phyloP scores from a whole-genome alignment of 1,140 invertebrate species.

The Helicoverpa zea region DNA sequence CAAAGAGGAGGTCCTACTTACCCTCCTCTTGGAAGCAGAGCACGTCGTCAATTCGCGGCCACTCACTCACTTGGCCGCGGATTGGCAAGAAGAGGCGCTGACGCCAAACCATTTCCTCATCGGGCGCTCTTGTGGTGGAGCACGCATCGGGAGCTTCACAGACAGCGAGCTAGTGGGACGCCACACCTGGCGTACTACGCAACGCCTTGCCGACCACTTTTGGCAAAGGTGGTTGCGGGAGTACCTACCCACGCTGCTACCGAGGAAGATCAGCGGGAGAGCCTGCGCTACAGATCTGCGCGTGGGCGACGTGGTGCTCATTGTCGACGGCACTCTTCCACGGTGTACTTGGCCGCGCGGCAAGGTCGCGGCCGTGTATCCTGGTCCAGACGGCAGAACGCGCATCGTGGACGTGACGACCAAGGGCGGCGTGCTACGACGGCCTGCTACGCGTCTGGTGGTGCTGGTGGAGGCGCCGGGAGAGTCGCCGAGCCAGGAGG shows the following conservation, averaged over 20 bases:
- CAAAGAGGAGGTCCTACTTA: background rate
- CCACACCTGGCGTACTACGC: background rate
- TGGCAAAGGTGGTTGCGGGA: background rate
- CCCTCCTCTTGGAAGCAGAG: background rate
- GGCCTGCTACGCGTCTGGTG: background rate
- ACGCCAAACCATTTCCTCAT: slow-evolving; percentile 6
- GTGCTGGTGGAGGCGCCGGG: background rate
- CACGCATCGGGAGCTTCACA: background rate
- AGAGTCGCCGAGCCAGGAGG: background rate
- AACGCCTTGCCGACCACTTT: background rate
- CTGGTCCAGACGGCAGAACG: background rate
- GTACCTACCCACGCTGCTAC: background rate
- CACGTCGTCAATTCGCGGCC: background rate
- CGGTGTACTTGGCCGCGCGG: background rate
- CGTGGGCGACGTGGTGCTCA: background rate
- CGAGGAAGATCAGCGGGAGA: background rate
- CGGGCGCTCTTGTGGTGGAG: background rate
- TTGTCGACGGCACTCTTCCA: background rate
- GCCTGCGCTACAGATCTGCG: background rate
- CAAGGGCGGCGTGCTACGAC: background rate
- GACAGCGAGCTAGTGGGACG: background rate
- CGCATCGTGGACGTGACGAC: background rate
- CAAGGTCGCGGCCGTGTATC: background rate
- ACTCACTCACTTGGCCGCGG: background rate
- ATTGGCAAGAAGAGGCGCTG: background rate